Evolutionary conservation across 2,888 invertebrate genomes (phyloP).

Genomic region (Amphipyra tragopoginis): DNA sequence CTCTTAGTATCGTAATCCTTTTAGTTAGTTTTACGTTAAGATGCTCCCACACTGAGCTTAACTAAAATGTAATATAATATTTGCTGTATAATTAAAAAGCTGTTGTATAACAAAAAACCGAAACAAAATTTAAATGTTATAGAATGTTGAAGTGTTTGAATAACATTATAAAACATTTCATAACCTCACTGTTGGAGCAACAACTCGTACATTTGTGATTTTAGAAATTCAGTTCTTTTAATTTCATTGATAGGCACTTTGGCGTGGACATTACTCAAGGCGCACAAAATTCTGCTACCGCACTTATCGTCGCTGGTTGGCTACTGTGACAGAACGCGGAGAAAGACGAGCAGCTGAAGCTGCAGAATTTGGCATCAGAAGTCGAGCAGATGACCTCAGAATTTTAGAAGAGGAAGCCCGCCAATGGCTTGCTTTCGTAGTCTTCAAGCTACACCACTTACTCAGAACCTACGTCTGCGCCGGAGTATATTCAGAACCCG

Average conservation of each 20-base stretch:
- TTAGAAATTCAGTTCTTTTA: not conserved
- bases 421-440: conserved; percentile 84
- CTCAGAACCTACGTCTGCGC: conserved; percentile 79
- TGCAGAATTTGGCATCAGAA: conserved; percentile 80
- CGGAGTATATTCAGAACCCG: conserved; percentile 80
- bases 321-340: conserved; percentile 78
- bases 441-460: conserved; percentile 85
- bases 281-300: conserved; percentile 81
- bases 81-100: no score
- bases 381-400: conserved; percentile 80
- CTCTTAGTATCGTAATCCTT: no score
- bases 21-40: no score
- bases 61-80: no score
- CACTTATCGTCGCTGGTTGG: conserved; percentile 81
- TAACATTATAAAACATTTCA: no score
- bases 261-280: conserved; percentile 83
- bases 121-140: no score
- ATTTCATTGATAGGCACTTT: conserved; percentile 69
- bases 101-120: no score
- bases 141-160: no score
- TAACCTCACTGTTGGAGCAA: no score
- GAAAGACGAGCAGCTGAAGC: conserved; percentile 82
- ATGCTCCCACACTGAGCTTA: no score
- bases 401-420: conserved; percentile 84
- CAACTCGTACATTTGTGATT: no score